A percentile compares a stretch with the other conserved stretches of the same genome.
These are phyloP conservation scores for Sebastes kiyomatsui DNA, from an alignment of 2,797 vertebrate species.

Conservation along the genomic window DNA sequence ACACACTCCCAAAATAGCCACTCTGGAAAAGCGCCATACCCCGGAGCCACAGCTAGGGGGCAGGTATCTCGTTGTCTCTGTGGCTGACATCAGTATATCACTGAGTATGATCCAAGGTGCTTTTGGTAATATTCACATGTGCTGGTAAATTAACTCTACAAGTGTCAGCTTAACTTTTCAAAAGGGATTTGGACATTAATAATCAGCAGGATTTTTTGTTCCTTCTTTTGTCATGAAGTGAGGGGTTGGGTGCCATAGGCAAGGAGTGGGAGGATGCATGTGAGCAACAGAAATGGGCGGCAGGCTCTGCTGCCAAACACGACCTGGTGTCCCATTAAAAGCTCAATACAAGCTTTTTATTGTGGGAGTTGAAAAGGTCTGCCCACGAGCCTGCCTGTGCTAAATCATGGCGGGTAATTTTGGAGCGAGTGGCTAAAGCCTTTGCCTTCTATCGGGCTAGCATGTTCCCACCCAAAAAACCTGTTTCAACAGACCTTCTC, in stretches of 20 bases:
- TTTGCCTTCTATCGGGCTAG: constrained; percentile 68
- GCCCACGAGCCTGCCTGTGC: constrained; percentile 33
- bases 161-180: constrained; percentile 57
- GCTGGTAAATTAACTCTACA: constrained; percentile 67
- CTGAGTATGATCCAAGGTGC: constrained; percentile 73
- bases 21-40: constrained; percentile 76
- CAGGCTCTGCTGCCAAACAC: constrained; percentile 53
- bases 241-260: constrained; percentile 40
- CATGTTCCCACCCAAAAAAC: constrained; percentile 68
- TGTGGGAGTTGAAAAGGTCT: constrained; percentile 30
- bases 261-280: constrained; percentile 57
- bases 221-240: constrained; percentile 33
- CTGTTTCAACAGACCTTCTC: constrained; percentile 65
- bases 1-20: constrained; percentile 62
- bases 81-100: constrained; percentile 64
- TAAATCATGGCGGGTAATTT: constrained; percentile 35
- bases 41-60: constrained; percentile 62
- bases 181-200: constrained; percentile 64
- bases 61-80: constrained; percentile 55
- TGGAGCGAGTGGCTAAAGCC: constrained; percentile 58
- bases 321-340: constrained; percentile 40
- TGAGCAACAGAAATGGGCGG: constrained; percentile 44
- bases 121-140: constrained; percentile 70
- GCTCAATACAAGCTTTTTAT: constrained; percentile 49
- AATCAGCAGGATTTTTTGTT: constrained; percentile 13